Evolutionary conservation across 1,140 invertebrate species (phyloP).

Genomic region (Centruroides sculpturatus): DNA sequence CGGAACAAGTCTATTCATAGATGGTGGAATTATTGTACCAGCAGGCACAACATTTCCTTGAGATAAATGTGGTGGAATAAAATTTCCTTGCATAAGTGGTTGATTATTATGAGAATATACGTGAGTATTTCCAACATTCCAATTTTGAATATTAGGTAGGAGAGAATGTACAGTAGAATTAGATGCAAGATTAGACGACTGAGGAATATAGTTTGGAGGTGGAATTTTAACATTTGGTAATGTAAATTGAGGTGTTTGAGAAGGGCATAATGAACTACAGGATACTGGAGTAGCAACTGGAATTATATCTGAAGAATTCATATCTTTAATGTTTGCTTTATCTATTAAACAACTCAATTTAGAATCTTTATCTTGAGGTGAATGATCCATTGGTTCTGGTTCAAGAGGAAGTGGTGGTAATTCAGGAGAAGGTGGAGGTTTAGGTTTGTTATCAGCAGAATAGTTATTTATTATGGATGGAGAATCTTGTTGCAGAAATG

Average conservation of each 20-base stretch:
- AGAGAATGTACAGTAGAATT: no score
- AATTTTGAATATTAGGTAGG: no score
- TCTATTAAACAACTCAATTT: no score
- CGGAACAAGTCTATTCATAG: no score
- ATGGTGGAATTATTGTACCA: no score
- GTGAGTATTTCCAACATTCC: no score
- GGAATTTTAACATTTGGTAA: conserved; percentile 9
- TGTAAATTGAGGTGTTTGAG: background rate
- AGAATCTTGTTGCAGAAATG: conserved; percentile 1
- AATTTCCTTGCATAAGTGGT: conserved; percentile 1
- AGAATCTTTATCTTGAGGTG: no score
- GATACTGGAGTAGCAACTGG: no score
- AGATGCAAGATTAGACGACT: no score
- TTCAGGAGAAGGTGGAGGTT: conserved; percentile 17
- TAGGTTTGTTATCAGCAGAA: conserved; percentile 6
- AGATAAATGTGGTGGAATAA: conserved; percentile 6
- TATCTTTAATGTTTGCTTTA: no score
- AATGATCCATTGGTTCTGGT: conserved; percentile 13
- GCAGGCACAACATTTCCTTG: background rate
- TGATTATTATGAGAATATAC: no score
- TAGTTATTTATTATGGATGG: conserved; percentile 9
- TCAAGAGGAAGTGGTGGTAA: conserved; percentile 18
- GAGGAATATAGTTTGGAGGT: conserved; percentile 10
- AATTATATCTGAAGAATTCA: no score
- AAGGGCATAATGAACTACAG: background rate